Evolutionary conservation across 2,797 vertebrate genomes (phyloP).

Genomic region (Ficedula albicollis): DNA sequence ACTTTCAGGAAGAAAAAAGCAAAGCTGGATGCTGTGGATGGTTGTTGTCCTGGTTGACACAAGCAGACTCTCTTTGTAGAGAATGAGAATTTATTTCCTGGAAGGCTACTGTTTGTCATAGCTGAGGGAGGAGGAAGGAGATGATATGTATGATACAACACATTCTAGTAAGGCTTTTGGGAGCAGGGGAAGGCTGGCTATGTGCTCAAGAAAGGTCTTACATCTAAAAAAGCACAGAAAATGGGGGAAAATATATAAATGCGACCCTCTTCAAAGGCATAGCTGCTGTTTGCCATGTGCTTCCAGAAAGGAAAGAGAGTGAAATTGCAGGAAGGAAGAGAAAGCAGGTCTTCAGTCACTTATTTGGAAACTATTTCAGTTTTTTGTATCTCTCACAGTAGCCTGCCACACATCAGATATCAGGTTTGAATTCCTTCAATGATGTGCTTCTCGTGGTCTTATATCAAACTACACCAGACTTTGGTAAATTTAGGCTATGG

Average conservation of each 20-base stretch:
- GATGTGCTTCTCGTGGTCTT: background rate
- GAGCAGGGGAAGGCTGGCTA: fast-evolving
- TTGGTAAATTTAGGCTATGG: background rate
- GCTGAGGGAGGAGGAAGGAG: background rate
- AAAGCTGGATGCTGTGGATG: background rate
- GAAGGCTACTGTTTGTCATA: background rate
- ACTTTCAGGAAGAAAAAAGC: background rate
- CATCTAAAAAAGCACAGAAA: background rate
- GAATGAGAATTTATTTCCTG: background rate
- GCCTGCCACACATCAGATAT: background rate
- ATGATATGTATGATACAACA: background rate
- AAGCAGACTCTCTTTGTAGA: background rate
- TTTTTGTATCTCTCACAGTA: background rate
- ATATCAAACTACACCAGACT: background rate
- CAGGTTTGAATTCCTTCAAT: background rate
- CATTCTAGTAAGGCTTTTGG: background rate
- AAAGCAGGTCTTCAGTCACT: background rate
- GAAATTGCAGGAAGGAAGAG: background rate
- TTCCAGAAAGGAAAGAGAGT: background rate
- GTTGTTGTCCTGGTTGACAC: background rate
- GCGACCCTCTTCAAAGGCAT: background rate
- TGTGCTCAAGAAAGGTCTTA: background rate
- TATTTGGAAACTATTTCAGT: background rate
- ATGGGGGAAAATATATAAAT: background rate
- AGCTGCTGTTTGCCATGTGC: background rate